Evolutionary conservation across 2,888 invertebrate species (phyloP).

Genomic region (Chymomyza amoena): DNA sequence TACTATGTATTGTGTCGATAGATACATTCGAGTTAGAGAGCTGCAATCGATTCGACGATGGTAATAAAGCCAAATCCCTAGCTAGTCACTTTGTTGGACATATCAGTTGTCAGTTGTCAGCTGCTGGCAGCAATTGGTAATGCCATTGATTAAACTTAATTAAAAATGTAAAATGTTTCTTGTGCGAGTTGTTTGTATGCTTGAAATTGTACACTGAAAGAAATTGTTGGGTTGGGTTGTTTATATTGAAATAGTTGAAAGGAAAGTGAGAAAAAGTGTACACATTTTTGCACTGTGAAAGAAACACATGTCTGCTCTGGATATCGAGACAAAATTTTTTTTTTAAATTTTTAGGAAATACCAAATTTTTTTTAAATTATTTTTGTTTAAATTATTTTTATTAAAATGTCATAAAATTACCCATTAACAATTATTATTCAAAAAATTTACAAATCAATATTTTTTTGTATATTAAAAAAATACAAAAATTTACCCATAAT

Average conservation of each 20-base stretch:
- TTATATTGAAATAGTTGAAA: neutral
- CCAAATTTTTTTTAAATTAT: too few species aligned
- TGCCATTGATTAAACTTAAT: conserved; percentile 52
- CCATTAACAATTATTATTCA: too few species aligned
- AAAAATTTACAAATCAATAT: too few species aligned
- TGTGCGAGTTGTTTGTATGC: conserved; percentile 10
- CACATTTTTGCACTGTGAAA: too few species aligned
- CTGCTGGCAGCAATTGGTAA: conserved; percentile 8
- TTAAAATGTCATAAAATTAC: too few species aligned
- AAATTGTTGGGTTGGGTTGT: neutral
- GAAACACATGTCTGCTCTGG: too few species aligned
- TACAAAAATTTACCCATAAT: too few species aligned
- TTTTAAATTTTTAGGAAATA: too few species aligned
- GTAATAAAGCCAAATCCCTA: conserved; percentile 34
- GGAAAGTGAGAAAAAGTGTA: neutral
- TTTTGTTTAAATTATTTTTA: too few species aligned
- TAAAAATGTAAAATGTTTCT: conserved; percentile 27
- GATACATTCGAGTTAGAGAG: neutral
- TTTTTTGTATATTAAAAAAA: too few species aligned
- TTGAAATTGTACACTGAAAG: neutral
- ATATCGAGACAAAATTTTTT: too few species aligned
- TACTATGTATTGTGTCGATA: neutral
- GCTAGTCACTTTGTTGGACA: conserved; percentile 40
- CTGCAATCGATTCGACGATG: conserved; percentile 13
- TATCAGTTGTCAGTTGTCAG: conserved; percentile 32